These are phyloP conservation scores for Bombus confusus DNA, from an alignment of 1,140 invertebrate species.

Conservation along the genomic window DNA sequence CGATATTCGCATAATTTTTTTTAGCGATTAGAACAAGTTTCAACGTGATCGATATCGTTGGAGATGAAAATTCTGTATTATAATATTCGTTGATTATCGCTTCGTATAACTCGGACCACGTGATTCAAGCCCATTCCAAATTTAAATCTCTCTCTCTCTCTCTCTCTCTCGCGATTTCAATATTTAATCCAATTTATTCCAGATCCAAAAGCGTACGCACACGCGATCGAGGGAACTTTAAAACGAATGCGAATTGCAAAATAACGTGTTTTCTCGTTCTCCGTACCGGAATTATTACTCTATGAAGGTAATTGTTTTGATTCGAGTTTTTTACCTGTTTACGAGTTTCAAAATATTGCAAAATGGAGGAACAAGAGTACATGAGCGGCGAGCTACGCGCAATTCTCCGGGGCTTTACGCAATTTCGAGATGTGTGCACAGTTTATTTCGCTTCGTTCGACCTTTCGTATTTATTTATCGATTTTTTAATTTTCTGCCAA, in stretches of 20 bases:
- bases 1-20: not conserved
- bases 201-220: no score
- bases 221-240: accelerated
- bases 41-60: not conserved
- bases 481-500: not conserved
- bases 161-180: no score
- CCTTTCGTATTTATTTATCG: not conserved
- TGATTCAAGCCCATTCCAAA: conserved; percentile 7
- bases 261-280: not conserved
- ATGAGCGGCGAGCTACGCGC: not conserved
- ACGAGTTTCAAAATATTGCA: not conserved
- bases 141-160: no score
- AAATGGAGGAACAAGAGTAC: not conserved
- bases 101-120: not conserved
- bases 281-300: no score
- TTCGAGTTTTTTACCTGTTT: not conserved
- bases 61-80: no score
- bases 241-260: not conserved
- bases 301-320: not conserved
- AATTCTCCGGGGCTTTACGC: conserved; percentile 15
- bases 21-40: not conserved
- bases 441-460: not conserved
- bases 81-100: accelerated
- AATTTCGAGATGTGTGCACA: conserved; percentile 31
- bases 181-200: no score